phyloP scores from a whole-genome alignment of 1,140 invertebrate species.

The Pseudachorutes palmiensis region DNA sequence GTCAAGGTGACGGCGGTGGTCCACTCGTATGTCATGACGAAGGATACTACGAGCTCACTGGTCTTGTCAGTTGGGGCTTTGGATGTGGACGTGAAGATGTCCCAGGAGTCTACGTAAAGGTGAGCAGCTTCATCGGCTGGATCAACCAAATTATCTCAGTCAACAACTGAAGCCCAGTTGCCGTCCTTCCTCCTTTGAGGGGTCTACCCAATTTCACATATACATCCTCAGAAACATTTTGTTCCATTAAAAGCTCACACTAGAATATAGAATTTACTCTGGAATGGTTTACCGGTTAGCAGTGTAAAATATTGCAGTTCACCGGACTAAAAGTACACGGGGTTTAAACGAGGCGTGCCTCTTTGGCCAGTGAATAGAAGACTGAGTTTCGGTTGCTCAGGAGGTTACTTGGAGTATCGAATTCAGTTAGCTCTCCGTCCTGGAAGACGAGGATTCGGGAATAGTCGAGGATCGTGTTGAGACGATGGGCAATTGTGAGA shows the following conservation, averaged over 20 bases:
- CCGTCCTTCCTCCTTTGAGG: no score
- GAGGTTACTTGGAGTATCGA: slow-evolving; percentile 43
- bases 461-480: slow-evolving; percentile 47
- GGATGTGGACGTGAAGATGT: slow-evolving; percentile 80
- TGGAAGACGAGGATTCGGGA: slow-evolving; percentile 40
- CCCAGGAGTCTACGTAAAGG: slow-evolving; percentile 87
- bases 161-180: slow-evolving; percentile 62
- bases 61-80: slow-evolving; percentile 85
- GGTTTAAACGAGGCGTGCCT: slow-evolving; percentile 38
- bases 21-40: slow-evolving; percentile 80
- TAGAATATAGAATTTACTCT: no score
- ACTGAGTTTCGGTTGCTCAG: slow-evolving; percentile 40
- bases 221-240: no score
- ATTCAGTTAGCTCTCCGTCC: slow-evolving; percentile 45
- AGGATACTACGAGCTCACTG: slow-evolving; percentile 82
- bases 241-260: no score
- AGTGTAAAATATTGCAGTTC: no score
- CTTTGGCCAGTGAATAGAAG: slow-evolving; percentile 44
- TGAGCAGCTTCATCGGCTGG: slow-evolving; percentile 89
- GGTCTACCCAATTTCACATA: no score
- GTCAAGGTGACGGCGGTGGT: slow-evolving; percentile 83
- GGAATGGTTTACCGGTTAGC: no score
- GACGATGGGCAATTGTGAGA: slow-evolving; percentile 49
- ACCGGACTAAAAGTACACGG: no score
- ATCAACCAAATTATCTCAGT: slow-evolving; percentile 94